Evolutionary conservation across 1,140 invertebrate genomes (phyloP).

Genomic region (Zophobas morio): DNA sequence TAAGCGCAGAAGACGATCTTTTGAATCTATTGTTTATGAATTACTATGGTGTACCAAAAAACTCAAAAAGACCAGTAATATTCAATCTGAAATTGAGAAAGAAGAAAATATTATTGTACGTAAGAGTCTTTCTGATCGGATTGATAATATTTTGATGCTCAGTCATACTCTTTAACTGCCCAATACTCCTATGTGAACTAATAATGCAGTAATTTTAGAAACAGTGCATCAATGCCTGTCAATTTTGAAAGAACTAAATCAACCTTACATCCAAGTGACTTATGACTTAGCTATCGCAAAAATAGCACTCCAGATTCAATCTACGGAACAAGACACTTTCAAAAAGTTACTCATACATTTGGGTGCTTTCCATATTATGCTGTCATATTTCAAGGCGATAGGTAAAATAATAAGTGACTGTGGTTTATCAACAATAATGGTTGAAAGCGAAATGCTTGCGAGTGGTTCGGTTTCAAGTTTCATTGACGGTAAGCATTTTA

Average conservation of each 20-base stretch:
- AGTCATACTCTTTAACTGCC: too few relatives aligned
- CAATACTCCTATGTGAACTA: neutral
- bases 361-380: constrained; percentile 65
- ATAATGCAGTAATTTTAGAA: constrained; percentile 57
- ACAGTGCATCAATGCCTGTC: constrained; percentile 55
- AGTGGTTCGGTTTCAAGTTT: neutral
- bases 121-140: too few relatives aligned
- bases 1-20: too few relatives aligned
- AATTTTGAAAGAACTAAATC: neutral
- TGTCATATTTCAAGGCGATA: constrained; percentile 66
- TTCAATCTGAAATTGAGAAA: too few relatives aligned
- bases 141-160: too few relatives aligned
- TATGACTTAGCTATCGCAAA: constrained; percentile 45
- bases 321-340: constrained; percentile 45
- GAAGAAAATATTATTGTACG: too few relatives aligned
- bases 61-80: too few relatives aligned
- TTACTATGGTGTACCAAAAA: too few relatives aligned
- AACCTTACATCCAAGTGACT: constrained; percentile 28
- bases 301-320: constrained; percentile 47
- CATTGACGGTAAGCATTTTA: neutral
- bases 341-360: constrained; percentile 64
- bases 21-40: too few relatives aligned
- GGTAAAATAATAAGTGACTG: constrained; percentile 65
- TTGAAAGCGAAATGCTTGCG: constrained; percentile 57
- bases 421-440: constrained; percentile 64